Evolutionary conservation across 2,888 invertebrate genomes (phyloP).

Genomic region (Phortica okadai): DNA sequence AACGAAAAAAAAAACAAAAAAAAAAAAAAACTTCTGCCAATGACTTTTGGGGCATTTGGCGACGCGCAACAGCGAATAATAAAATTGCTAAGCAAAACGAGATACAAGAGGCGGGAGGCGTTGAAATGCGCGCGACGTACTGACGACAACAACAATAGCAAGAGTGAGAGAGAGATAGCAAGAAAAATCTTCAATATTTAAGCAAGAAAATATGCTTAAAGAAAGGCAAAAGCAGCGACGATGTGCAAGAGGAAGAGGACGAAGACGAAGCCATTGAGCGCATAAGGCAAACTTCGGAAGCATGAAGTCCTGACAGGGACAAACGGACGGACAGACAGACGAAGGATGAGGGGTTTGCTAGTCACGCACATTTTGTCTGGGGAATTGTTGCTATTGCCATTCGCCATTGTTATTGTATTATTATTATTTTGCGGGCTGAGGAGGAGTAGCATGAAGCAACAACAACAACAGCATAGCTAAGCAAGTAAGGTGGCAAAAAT

Average conservation of each 20-base stretch:
- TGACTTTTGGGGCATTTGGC: background rate
- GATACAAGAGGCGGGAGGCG: too few species aligned
- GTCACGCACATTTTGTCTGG: constrained; percentile 17
- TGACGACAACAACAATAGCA: background rate
- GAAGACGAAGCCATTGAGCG: background rate
- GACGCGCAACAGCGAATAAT: too few species aligned
- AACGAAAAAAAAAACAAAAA: constrained; percentile 10
- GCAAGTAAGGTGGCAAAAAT: too few species aligned
- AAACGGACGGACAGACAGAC: background rate
- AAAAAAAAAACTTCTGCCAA: constrained; percentile 2
- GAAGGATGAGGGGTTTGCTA: background rate
- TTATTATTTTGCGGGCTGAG: too few species aligned
- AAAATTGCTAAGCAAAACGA: too few species aligned
- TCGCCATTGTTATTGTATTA: too few species aligned
- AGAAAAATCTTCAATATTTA: background rate
- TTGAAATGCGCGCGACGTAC: background rate
- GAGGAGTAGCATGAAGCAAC: too few species aligned
- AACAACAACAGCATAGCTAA: too few species aligned
- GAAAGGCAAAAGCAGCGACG: too few species aligned
- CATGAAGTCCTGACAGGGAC: background rate
- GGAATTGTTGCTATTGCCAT: background rate
- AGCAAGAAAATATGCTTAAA: too few species aligned
- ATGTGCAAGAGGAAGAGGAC: background rate
- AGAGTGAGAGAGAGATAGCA: too few species aligned
- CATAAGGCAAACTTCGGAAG: background rate